Percentiles rank a stretch among this genome's conserved stretches.
Evolutionary conservation across 2,888 invertebrate genomes (phyloP).

Genomic region (Incurvaria masculella): DNA sequence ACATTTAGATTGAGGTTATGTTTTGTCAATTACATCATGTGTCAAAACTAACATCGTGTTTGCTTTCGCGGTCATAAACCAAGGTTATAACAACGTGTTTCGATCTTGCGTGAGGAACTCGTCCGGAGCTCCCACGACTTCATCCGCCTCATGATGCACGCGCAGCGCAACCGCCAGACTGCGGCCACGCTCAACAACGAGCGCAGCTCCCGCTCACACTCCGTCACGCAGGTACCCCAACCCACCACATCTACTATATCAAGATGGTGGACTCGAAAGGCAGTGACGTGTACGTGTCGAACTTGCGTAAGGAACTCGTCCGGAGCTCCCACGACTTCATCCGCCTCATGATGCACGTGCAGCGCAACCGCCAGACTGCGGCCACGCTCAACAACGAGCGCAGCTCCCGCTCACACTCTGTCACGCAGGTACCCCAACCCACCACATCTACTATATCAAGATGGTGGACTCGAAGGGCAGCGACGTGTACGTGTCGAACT

Average conservation of each 20-base stretch:
- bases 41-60: no score
- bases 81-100: no score
- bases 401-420: constrained; percentile 67
- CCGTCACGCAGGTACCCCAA: constrained; percentile 63
- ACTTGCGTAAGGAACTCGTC: constrained; percentile 65
- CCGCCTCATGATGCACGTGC: constrained; percentile 68
- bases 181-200: constrained; percentile 76
- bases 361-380: constrained; percentile 76
- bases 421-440: constrained; percentile 62
- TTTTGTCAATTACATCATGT: no score
- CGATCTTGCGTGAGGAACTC: constrained; percentile 65
- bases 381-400: constrained; percentile 73
- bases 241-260: no score
- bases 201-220: constrained; percentile 66
- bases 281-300: constrained; percentile 70
- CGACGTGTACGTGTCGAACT: constrained; percentile 72
- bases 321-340: constrained; percentile 63
- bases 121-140: constrained; percentile 65
- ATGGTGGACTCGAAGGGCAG: constrained; percentile 63
- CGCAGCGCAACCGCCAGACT: constrained; percentile 77
- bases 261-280: constrained; percentile 66
- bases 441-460: constrained; percentile 78
- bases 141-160: constrained; percentile 65
- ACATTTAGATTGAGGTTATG: no score
- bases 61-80: no score